Evolutionary conservation across 2,797 vertebrate species (phyloP), one percentile per base, ranked within the genome.

Genomic region (Cuniculus paca): DNA sequence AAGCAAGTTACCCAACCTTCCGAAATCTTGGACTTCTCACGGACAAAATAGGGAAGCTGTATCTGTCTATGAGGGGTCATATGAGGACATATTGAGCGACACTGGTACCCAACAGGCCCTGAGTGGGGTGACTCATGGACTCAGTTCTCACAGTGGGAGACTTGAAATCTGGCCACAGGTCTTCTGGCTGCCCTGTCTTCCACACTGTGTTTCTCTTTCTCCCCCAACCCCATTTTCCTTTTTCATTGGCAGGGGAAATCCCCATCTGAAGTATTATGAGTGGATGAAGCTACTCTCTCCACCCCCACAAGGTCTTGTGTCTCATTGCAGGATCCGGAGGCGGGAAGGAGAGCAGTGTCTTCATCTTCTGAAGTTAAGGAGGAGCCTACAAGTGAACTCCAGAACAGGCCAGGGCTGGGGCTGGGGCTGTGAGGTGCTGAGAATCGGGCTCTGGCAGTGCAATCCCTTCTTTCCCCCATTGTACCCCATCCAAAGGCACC

Each of bases 41-140:
- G n/a, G 22, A n/a, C 72, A 65, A 65, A 82, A 50, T 60, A 58
- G 14, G 88, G 85, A 48, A 68, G 31, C 70, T 91, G 74, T 52
- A 93, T 39, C 77, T n/a, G 74, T 48, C 63, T 86, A 16, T 16
- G 63, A 74, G 89, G 77, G 68, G 58, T 96, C 90, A 86, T 22
- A 60, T 45, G 95, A 94, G 93, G 96, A 95, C 93, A 96, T 45
- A 6, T 10, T 39, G 24, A 78, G 70, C 79, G 80, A 79, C 16
- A 8, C 1, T 50, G 65, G 60, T 54, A 80, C 56, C 70, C 56
- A 34, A 31, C 6, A 36, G 70, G 52, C 34, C 50, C n/a, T 28
- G 48, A 17, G 36, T 39, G 58, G 52, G 52, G 45, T 72, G 39
- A 45, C 22, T 39, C 3, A 3, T 75, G 22, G 48, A 72, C 22